Evolutionary conservation across 1,140 invertebrate genomes (phyloP).

Genomic region (Mercenaria mercenaria): DNA sequence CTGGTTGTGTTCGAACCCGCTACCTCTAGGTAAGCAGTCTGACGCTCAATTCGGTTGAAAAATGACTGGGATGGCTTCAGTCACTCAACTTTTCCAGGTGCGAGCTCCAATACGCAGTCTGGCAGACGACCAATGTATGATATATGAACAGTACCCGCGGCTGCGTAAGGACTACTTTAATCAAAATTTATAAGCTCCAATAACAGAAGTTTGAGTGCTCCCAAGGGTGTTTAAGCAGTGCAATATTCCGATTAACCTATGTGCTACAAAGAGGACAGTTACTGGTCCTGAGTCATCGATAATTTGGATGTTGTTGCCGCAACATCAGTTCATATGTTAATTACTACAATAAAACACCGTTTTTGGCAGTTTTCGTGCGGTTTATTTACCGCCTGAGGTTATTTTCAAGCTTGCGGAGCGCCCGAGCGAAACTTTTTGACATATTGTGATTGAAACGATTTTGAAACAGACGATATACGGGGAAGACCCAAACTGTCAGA

Average conservation of each 20-base stretch:
- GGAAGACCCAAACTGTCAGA: slow-evolving; percentile 8
- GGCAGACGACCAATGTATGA: too few species aligned
- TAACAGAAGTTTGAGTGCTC: not conserved
- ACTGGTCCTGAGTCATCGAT: slow-evolving; percentile 20
- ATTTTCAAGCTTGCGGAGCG: slow-evolving; percentile 10
- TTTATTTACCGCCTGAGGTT: slow-evolving; percentile 14
- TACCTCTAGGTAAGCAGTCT: too few species aligned
- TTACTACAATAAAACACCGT: not conserved
- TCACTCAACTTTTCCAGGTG: too few species aligned
- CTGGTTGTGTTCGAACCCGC: too few species aligned
- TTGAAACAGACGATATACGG: slow-evolving; percentile 35
- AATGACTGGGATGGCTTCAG: too few species aligned
- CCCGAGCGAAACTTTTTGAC: slow-evolving; percentile 35
- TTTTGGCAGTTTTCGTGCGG: slow-evolving; percentile 15
- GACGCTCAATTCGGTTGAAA: too few species aligned
- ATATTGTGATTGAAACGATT: slow-evolving; percentile 36
- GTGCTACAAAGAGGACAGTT: not conserved
- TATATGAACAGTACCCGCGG: too few species aligned
- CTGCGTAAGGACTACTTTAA: not conserved
- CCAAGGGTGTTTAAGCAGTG: not conserved
- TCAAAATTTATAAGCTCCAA: not conserved
- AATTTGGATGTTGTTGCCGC: not conserved
- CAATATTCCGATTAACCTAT: not conserved
- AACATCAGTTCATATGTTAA: not conserved
- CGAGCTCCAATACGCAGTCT: too few species aligned